These are phyloP conservation scores for Gallinago undulata DNA, from an alignment of 2,113 vertebrate species.

Conservation along the genomic window DNA sequence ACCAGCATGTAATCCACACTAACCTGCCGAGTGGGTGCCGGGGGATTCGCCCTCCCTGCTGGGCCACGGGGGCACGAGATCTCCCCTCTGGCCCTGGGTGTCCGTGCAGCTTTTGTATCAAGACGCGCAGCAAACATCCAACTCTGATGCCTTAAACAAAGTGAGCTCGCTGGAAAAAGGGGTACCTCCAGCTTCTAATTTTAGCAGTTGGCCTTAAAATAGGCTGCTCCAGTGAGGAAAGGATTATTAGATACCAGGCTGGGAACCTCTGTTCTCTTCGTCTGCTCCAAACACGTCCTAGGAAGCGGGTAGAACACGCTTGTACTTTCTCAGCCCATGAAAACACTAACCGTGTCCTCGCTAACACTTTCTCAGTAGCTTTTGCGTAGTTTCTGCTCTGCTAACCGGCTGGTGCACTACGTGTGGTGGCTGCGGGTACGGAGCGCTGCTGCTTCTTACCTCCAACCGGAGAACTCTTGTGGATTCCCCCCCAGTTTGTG, in stretches of 20 bases:
- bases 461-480: background rate
- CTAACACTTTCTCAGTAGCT: conserved; percentile 37
- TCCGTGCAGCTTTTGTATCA: conserved; percentile 8
- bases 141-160: conserved; percentile 68
- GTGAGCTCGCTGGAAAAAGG: conserved; percentile 22
- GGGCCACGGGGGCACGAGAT: background rate
- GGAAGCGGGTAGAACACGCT: background rate
- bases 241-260: background rate
- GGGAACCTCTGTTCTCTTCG: background rate
- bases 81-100: conserved; percentile 37
- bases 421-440: background rate
- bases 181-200: background rate
- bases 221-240: background rate
- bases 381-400: background rate
- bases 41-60: conserved; percentile 15
- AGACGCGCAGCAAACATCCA: conserved; percentile 68
- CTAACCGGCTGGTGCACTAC: conserved; percentile 14
- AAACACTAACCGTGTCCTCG: conserved; percentile 18
- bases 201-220: background rate
- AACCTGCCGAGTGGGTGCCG: conserved; percentile 28
- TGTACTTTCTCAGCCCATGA: background rate
- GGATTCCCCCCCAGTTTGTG: background rate
- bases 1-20: conserved; percentile 53
- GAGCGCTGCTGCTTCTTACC: background rate
- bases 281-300: background rate